Evolutionary conservation across 2,797 vertebrate species (phyloP), one percentile per base, ranked within the genome.

Genomic region (Darevskia nairensis): DNA sequence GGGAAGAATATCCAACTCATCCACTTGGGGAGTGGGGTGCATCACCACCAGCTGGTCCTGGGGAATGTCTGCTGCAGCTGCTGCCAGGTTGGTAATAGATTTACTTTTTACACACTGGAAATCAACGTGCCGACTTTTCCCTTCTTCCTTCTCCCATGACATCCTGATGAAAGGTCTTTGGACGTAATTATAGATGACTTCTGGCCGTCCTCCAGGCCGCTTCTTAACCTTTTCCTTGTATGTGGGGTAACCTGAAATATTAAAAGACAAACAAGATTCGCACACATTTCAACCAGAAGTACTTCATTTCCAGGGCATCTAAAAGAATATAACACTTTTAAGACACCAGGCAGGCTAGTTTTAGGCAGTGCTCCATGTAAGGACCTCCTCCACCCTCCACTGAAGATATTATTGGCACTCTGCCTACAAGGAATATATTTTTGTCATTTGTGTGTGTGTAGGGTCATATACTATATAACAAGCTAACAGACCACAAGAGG

Each of bases 141-240:
- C 99, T 92, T 99, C 99, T 89, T 99, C 99, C 91, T 99, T 99
- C 95, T 99, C 98, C 99, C 98, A 99, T 0, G 99, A 99, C 99
- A 99, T 99, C 88, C 98, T 97, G 96, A 99, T 99, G 94, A 99
- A 99, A 0, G 99, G 99, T 92, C 99, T 97, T 96, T 99, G 99
- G 90, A 99, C 99, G 1, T 99, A 99, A 96, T 99, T 99, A 95
- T 99, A 99, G 93, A 99, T 99, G 66, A 99, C 99, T 95, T 99
- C 99, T 0, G 98, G 98, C 71, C 99, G 96, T 55, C 99, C 99
- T 0, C 99, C 98, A 0, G 98, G 99, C 35, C 98, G 96, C 95
- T 99, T 99, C 95, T 99, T 99, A 90, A 99, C 98, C 90, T 99
- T 99, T 96, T 99, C 99, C 95, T 99, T 99, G 95, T 99, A 99